These are phyloP conservation scores for Istiophorus platypterus DNA, from an alignment of 2,113 vertebrate species.

Conservation along the genomic window DNA sequence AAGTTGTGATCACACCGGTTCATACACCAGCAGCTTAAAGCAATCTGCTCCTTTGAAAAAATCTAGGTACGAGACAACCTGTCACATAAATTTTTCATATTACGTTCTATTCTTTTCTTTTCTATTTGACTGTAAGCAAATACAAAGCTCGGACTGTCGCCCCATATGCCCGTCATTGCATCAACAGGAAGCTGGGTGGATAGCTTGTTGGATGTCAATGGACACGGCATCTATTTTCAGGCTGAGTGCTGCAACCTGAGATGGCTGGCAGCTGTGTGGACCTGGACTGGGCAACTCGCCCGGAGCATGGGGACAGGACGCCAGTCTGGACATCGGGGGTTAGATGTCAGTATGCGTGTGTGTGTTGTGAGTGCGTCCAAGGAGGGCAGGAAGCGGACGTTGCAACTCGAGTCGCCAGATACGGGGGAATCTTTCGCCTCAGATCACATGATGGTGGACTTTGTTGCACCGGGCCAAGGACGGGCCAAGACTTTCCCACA, in stretches of 20 bases:
- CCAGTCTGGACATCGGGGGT: slow-evolving; percentile 55
- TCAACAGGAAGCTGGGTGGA: slow-evolving; percentile 73
- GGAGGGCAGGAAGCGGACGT: slow-evolving; percentile 73
- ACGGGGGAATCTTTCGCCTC: slow-evolving; percentile 76
- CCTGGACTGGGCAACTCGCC: slow-evolving; percentile 45
- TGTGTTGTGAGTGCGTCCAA: slow-evolving; percentile 18
- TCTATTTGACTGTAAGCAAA: not conserved
- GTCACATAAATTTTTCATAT: not conserved
- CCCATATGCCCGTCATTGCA: slow-evolving; percentile 27
- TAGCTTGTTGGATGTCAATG: slow-evolving; percentile 70
- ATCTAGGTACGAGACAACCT: not conserved
- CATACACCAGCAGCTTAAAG: not conserved
- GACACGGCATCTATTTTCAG: slow-evolving; percentile 77
- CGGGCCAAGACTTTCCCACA: slow-evolving; percentile 76
- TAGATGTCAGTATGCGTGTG: slow-evolving; percentile 65
- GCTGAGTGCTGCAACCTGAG: slow-evolving; percentile 72
- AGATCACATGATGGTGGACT: slow-evolving; percentile 69
- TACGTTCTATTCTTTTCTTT: not conserved
- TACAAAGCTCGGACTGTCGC: slow-evolving; percentile 40
- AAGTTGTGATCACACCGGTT: not conserved
- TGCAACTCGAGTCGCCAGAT: slow-evolving; percentile 73
- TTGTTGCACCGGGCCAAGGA: slow-evolving; percentile 66
- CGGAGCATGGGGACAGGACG: slow-evolving; percentile 64
- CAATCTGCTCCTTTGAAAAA: not conserved
- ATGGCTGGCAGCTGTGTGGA: slow-evolving; percentile 69